phyloP scores from a whole-genome alignment of 2,797 vertebrate species.

The Eulemur albifrons region DNA sequence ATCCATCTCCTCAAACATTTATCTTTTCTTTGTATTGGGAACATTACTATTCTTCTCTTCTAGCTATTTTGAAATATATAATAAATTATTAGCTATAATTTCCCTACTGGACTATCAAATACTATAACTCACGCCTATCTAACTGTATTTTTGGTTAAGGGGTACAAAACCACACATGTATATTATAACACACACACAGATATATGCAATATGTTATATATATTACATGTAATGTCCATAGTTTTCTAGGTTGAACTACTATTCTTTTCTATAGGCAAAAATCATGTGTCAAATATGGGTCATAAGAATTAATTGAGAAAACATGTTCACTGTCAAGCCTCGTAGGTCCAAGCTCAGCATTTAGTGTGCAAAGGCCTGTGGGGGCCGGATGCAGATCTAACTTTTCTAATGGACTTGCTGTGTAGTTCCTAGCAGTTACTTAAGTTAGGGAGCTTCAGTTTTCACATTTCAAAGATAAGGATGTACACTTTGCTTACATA shows the following conservation, averaged over 20 bases:
- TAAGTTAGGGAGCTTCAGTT: background rate
- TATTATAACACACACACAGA: background rate
- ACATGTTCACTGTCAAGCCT: background rate
- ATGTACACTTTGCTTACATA: background rate
- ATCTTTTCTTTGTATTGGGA: background rate
- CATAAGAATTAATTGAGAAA: background rate
- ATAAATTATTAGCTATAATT: background rate
- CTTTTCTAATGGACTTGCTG: background rate
- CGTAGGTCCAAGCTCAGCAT: background rate
- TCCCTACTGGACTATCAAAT: background rate
- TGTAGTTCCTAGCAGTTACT: background rate
- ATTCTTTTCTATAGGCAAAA: background rate
- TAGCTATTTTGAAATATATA: background rate
- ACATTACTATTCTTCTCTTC: background rate
- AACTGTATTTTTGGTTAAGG: background rate
- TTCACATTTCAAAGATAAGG: background rate
- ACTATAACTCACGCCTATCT: background rate
- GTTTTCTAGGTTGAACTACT: background rate
- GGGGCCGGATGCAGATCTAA: fast-evolving
- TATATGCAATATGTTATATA: background rate
- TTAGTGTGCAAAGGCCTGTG: background rate
- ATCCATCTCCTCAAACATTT: background rate
- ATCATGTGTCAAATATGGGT: background rate
- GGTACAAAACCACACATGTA: background rate
- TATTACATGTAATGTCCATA: background rate